These are phyloP conservation scores for Hippopotamus amphibius DNA, from an alignment of 2,113 vertebrate species.

Conservation along the genomic window DNA sequence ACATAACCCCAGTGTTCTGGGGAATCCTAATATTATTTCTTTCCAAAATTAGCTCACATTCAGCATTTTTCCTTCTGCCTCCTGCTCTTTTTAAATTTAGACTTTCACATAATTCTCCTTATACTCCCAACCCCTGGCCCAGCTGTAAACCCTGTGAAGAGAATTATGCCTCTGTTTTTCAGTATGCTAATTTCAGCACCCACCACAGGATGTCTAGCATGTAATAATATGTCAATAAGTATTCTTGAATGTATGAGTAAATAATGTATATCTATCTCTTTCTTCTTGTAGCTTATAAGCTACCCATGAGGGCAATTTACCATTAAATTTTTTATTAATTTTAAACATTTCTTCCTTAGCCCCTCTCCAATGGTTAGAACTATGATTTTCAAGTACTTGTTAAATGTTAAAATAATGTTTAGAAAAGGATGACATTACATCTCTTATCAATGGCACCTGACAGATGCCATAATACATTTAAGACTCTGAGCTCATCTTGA, in stretches of 20 bases:
- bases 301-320: not conserved
- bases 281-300: not conserved
- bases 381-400: not conserved
- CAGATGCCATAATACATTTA: not conserved
- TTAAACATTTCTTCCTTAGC: not conserved
- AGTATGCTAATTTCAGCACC: not conserved
- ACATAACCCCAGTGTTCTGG: not conserved
- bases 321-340: not conserved
- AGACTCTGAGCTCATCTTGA: not conserved
- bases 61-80: not conserved
- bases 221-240: not conserved
- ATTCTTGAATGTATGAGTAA: not conserved
- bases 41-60: not conserved
- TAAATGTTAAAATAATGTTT: not conserved
- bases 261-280: not conserved
- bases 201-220: not conserved
- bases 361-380: not conserved
- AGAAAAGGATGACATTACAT: not conserved
- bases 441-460: not conserved
- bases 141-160: not conserved
- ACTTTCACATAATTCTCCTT: not conserved
- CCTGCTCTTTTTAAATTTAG: not conserved
- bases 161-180: not conserved
- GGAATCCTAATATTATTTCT: conserved; percentile 4
- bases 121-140: not conserved